Conservation (phyloP, 1,140 invertebrate species). For the Paracyclopina nana region DNA sequence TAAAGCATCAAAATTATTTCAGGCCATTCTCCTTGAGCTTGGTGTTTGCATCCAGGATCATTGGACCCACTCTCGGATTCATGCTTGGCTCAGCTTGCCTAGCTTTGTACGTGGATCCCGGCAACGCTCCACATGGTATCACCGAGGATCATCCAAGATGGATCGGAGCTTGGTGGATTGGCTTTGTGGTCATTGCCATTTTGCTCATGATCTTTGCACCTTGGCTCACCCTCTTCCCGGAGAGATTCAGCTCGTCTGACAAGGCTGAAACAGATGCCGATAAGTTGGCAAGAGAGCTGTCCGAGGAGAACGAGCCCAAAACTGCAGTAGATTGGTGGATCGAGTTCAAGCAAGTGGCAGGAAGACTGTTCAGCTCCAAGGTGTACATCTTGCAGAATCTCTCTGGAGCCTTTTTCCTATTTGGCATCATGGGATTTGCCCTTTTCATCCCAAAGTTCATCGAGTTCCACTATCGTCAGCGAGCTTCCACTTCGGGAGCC, state of each 20-base stretch:
- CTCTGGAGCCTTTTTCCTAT: not conserved
- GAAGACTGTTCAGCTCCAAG: not conserved
- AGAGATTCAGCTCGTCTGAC: not conserved
- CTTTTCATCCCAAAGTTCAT: constrained; percentile 7
- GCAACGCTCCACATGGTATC: not conserved
- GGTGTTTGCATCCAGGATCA: not conserved
- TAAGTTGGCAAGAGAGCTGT: not conserved
- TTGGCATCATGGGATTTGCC: constrained; percentile 7
- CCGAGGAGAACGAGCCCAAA: not conserved
- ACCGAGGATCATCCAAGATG: constrained; percentile 10
- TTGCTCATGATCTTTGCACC: not conserved
- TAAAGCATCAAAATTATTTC: not conserved
- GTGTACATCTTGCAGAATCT: not conserved
- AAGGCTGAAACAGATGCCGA: not conserved
- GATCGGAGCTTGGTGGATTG: constrained; percentile 15
- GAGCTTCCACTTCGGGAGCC: not conserved
- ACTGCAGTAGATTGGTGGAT: not conserved
- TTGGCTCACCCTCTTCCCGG: constrained; percentile 4
- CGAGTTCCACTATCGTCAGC: constrained; percentile 2
- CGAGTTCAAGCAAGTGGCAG: not conserved
- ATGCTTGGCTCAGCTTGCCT: constrained; percentile 4
- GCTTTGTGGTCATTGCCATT: constrained; percentile 3
- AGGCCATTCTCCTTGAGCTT: not conserved
- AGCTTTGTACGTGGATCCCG: not conserved
- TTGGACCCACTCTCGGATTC: constrained; percentile 9